Base-by-base conservation (phyloP, 2,888 invertebrate genomes). In the Halocaridina rubra region DNA sequence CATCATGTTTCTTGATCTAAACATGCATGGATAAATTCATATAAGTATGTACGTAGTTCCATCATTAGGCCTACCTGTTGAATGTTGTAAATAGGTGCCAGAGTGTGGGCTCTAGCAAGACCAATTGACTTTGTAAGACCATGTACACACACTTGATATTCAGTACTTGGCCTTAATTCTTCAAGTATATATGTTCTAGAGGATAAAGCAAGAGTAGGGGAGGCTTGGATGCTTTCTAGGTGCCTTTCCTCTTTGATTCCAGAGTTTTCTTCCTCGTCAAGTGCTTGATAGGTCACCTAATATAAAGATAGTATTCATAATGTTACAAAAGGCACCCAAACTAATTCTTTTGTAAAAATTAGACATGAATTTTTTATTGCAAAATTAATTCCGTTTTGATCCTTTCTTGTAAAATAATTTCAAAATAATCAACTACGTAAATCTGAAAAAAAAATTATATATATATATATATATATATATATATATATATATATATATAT, bases 141-240 rank as follows among this genome's bases (percentile, higher is more conserved):
- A 89, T 96, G 92, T 79, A 97, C 96, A 91, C 97, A 97, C 89
- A 97, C 95, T 87, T 94, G 93, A 91, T 97, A 97, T 88, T 94
- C 94, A 2, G 95, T 95, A 90, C 95, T 95, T 2, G 97, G 94
- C 87, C 93, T 93, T 88, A 97, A 92, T 90, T 94, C 94, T 80
- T 93, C 93, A 78, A 97, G 92, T 91, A 94, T 94, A 84, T 95
- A 94, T 10, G 95, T 94, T 89, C 96, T 93, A 0, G 94, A 93
- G 76, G 93, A 93, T 53, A 82, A 46, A 8, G 39, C 53, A 10
- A 82, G 59, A 0, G 82, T 71, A 0, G 82, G 82, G 3, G 82
- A 82, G 30, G 82, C 32, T 3, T 22, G 29, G 10, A 77, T 59
- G 7, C 27, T 13, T 16, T 46, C 53, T 7, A 19, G 30, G 8